phyloP scores from a whole-genome alignment of 2,797 vertebrate species.

The Nasua narica region DNA sequence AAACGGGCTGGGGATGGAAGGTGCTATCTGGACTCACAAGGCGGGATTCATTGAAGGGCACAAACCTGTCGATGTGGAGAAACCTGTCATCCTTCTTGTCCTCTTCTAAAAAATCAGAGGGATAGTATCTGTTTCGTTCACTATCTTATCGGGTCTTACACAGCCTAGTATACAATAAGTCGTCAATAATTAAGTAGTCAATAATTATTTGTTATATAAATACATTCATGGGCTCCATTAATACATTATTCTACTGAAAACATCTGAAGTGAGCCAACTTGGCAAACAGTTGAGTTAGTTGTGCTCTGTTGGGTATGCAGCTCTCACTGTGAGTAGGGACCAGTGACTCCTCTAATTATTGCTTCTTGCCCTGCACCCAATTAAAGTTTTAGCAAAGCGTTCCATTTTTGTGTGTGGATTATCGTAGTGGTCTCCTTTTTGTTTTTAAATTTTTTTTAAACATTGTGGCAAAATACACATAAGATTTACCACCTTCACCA shows the following conservation, averaged over 20 bases:
- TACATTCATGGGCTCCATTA: neutral
- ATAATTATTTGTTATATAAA: neutral
- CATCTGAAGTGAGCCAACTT: neutral
- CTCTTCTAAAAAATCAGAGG: neutral
- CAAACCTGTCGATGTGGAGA: neutral
- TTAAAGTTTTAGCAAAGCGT: neutral
- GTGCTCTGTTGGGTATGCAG: neutral
- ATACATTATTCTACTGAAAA: neutral
- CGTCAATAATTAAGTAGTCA: neutral
- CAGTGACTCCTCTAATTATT: neutral
- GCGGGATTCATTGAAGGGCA: neutral
- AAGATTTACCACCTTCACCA: neutral
- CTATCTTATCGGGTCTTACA: neutral
- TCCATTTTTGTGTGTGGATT: neutral
- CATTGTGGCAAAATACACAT: neutral
- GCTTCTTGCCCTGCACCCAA: neutral
- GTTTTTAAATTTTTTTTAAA: neutral
- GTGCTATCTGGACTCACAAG: neutral
- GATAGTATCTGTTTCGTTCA: neutral
- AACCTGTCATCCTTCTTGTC: neutral
- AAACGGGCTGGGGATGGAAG: neutral
- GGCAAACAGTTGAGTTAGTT: neutral
- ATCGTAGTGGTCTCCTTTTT: neutral
- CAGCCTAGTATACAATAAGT: neutral
- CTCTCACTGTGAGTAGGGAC: neutral